Evolutionary conservation across 2,113 vertebrate genomes (phyloP).

Genomic region (Anas platyrhynchos): DNA sequence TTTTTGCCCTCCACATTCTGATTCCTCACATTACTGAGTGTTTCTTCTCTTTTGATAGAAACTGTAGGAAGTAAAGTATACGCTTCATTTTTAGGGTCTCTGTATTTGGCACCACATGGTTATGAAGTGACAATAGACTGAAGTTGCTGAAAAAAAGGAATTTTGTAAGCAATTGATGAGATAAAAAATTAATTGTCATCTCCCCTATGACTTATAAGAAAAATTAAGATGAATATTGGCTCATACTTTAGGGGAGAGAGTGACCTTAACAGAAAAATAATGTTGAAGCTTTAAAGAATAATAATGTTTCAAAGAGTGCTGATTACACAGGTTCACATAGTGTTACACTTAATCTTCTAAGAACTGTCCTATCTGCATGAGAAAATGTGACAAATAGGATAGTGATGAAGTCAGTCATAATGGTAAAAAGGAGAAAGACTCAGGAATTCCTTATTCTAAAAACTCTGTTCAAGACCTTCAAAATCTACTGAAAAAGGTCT

Average conservation of each 20-base stretch:
- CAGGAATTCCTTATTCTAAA: not conserved
- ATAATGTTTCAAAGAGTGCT: accelerated
- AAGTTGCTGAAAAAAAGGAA: not conserved
- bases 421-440: not conserved
- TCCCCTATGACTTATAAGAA: not conserved
- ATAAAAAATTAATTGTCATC: not conserved
- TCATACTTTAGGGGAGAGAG: not conserved
- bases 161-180: not conserved
- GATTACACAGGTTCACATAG: not conserved
- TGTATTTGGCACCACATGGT: not conserved
- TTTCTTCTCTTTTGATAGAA: not conserved
- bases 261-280: not conserved
- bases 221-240: not conserved
- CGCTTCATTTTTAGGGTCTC: not conserved
- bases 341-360: not conserved
- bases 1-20: not conserved
- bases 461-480: not conserved
- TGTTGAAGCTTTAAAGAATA: not conserved
- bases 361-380: not conserved
- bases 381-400: not conserved
- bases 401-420: not conserved
- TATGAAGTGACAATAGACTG: not conserved
- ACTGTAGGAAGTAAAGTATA: not conserved
- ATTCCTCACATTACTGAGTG: not conserved
- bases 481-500: not conserved